Percentiles rank a stretch among this genome's conserved stretches.
Conservation (phyloP, 2,888 invertebrate species). For the Antheraea yamamai region DNA sequence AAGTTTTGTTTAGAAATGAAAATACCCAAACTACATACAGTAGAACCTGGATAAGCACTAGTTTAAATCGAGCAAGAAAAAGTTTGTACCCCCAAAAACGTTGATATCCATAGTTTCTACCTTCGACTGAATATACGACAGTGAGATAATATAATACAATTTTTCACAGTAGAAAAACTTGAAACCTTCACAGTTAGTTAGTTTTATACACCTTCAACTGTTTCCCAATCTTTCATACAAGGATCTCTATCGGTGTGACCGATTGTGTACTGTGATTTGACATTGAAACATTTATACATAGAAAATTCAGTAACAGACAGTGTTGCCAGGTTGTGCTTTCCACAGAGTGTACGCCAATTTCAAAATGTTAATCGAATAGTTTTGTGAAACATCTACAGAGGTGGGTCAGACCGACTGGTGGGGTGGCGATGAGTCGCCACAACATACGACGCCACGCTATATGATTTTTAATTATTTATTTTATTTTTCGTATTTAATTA, state of each 20-base stretch:
- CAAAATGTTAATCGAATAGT: background rate
- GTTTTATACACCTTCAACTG: background rate
- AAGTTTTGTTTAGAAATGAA: no score
- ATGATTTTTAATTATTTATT: no score
- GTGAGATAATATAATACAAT: background rate
- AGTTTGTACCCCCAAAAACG: no score
- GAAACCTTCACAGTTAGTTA: slow-evolving; percentile 1
- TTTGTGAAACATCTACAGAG: background rate
- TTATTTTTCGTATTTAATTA: no score
- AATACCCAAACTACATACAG: no score
- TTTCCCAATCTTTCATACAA: background rate
- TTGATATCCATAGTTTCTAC: background rate
- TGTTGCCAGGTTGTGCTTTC: slow-evolving; percentile 1
- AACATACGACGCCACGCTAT: no score
- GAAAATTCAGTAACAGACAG: background rate
- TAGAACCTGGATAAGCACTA: no score
- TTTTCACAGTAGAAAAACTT: background rate
- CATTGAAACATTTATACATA: slow-evolving; percentile 5
- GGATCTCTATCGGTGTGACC: slow-evolving; percentile 8
- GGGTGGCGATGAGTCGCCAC: no score
- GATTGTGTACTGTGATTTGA: background rate
- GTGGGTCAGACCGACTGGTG: no score
- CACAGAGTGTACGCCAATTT: background rate
- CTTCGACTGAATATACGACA: background rate
- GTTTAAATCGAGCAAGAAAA: no score